phyloP scores from a whole-genome alignment of 2,113 vertebrate species.

The Ancistrus triradiatus region DNA sequence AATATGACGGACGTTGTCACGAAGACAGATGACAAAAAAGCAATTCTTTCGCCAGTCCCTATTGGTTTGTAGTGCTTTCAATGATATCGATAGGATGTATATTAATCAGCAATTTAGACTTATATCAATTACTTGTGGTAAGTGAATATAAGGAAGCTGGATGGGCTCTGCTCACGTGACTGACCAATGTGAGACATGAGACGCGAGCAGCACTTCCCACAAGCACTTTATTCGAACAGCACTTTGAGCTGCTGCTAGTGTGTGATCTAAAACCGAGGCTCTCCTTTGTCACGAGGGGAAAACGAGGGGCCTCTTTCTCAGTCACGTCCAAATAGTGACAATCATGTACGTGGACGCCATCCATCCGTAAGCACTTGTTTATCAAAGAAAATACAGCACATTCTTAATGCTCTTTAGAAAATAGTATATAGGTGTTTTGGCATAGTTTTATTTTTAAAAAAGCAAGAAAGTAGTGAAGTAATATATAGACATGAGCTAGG shows the following conservation, averaged over 20 bases:
- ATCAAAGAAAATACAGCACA: slow-evolving; percentile 14
- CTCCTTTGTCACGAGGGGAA: slow-evolving; percentile 28
- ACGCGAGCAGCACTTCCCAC: slow-evolving; percentile 46
- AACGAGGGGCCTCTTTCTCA: slow-evolving; percentile 8
- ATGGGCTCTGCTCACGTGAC: slow-evolving; percentile 7
- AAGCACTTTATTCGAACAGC: slow-evolving; percentile 67
- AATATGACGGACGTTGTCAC: slow-evolving; percentile 21
- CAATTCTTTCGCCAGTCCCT: slow-evolving; percentile 14
- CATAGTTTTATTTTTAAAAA: neutral
- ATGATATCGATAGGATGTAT: neutral
- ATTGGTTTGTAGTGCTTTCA: slow-evolving; percentile 34
- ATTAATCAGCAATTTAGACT: neutral
- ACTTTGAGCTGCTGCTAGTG: slow-evolving; percentile 59
- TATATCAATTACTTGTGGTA: neutral
- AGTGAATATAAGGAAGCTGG: slow-evolving; percentile 1
- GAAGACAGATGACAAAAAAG: slow-evolving; percentile 40
- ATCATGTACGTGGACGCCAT: slow-evolving; percentile 46
- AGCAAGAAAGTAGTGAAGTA: neutral
- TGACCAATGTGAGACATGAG: slow-evolving; percentile 16
- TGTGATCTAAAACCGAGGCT: slow-evolving; percentile 33
- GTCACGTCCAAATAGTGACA: slow-evolving; percentile 52
- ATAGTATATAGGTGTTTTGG: neutral
- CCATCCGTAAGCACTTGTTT: neutral
- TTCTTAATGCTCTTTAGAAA: neutral
- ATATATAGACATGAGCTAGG: neutral